Conservation (phyloP, 2,797 vertebrate genomes). For the Lepus oiostolus region DNA sequence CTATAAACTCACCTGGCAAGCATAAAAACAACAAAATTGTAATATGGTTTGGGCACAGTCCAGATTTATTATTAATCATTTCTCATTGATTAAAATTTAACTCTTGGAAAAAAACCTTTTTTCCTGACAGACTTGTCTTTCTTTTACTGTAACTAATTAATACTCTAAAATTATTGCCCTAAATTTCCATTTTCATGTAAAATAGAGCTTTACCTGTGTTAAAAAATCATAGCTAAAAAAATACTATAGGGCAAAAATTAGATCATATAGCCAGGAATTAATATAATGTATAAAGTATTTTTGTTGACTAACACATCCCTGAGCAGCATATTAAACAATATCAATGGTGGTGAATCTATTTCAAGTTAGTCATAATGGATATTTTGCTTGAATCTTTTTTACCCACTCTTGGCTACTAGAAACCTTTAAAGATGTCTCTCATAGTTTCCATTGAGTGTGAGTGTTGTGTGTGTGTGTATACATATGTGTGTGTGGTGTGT, state of each 20-base stretch:
- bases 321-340: not conserved
- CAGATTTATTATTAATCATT: constrained; percentile 25
- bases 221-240: not conserved
- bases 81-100: constrained; percentile 51
- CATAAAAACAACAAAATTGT: not conserved
- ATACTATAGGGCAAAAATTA: not conserved
- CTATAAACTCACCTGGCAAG: constrained; percentile 10
- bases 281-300: not conserved
- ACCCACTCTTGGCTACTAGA: not conserved
- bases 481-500: no score
- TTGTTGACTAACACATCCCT: constrained; percentile 17
- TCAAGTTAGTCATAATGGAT: not conserved
- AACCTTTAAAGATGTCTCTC: not conserved
- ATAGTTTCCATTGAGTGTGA: not conserved
- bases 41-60: not conserved
- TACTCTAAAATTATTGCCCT: constrained; percentile 16
- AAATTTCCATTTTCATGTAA: not conserved
- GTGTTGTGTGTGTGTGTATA: no score
- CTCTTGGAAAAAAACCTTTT: not conserved
- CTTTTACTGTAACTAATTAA: not conserved
- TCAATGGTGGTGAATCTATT: not conserved
- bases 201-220: not conserved
- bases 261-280: not conserved
- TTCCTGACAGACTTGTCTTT: not conserved
- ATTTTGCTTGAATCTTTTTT: not conserved